Evolutionary conservation across 2,888 invertebrate species (phyloP).

Genomic region (Cephus pulcher): DNA sequence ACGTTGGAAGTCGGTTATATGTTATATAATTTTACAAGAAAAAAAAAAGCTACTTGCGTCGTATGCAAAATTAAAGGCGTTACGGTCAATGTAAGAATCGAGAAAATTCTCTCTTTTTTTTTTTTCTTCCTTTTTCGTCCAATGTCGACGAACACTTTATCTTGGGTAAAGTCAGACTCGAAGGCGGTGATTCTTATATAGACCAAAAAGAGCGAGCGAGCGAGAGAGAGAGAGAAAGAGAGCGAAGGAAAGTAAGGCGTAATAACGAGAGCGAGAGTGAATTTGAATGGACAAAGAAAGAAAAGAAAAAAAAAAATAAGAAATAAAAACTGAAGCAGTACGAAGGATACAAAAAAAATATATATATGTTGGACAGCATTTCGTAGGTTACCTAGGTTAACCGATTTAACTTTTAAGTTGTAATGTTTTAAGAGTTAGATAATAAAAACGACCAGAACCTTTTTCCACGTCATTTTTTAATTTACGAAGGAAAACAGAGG

Average conservation of each 20-base stretch:
- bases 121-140: slow-evolving; percentile 20
- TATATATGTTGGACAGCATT: slow-evolving; percentile 41
- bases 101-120: slow-evolving; percentile 22
- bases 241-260: slow-evolving; percentile 5
- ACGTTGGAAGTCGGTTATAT: slow-evolving; percentile 12
- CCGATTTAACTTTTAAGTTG: slow-evolving; percentile 58
- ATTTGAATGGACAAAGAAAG: slow-evolving; percentile 1
- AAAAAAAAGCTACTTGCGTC: not conserved
- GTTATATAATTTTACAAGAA: slow-evolving; percentile 2
- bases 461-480: slow-evolving; percentile 56
- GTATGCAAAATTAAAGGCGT: not conserved
- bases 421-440: slow-evolving; percentile 62
- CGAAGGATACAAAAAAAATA: slow-evolving; percentile 2
- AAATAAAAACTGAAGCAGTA: slow-evolving; percentile 15
- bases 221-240: slow-evolving; percentile 16
- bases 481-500: slow-evolving; percentile 31
- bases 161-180: slow-evolving; percentile 11
- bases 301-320: slow-evolving; percentile 4
- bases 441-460: slow-evolving; percentile 62
- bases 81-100: slow-evolving; percentile 40
- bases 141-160: slow-evolving; percentile 30
- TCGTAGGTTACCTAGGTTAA: slow-evolving; percentile 58
- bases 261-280: slow-evolving; percentile 12
- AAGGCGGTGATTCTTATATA: slow-evolving; percentile 36
- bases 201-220: slow-evolving; percentile 26